phyloP scores from a whole-genome alignment of 2,113 vertebrate species.

The Corythaeola cristata region DNA sequence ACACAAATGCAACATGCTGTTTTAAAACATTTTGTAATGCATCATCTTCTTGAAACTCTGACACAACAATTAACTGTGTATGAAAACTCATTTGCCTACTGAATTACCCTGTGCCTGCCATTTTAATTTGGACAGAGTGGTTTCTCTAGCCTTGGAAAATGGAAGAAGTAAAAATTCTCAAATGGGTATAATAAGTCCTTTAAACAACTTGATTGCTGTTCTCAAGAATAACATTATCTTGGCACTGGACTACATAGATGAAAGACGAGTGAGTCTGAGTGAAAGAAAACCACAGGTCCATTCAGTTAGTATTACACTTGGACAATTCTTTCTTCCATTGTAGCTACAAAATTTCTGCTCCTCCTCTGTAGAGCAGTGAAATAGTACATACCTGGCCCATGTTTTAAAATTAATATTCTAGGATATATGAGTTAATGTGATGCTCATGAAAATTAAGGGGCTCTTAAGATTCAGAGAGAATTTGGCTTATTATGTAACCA shows the following conservation, averaged over 20 bases:
- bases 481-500: background rate
- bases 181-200: background rate
- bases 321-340: background rate
- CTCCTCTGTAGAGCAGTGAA: background rate
- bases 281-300: background rate
- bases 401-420: background rate
- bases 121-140: background rate
- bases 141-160: background rate
- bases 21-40: background rate
- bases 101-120: background rate
- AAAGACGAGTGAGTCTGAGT: background rate
- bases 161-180: slow-evolving; percentile 30
- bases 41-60: background rate
- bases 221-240: slow-evolving; percentile 36
- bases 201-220: background rate
- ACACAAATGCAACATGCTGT: background rate
- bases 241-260: background rate
- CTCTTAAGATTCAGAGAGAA: background rate
- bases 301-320: background rate
- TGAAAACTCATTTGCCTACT: background rate
- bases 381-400: background rate
- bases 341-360: background rate
- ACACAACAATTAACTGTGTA: background rate
- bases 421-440: background rate
- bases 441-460: background rate